Conservation (phyloP, 2,797 vertebrate genomes). For the Rhadinocentrus ornatus region DNA sequence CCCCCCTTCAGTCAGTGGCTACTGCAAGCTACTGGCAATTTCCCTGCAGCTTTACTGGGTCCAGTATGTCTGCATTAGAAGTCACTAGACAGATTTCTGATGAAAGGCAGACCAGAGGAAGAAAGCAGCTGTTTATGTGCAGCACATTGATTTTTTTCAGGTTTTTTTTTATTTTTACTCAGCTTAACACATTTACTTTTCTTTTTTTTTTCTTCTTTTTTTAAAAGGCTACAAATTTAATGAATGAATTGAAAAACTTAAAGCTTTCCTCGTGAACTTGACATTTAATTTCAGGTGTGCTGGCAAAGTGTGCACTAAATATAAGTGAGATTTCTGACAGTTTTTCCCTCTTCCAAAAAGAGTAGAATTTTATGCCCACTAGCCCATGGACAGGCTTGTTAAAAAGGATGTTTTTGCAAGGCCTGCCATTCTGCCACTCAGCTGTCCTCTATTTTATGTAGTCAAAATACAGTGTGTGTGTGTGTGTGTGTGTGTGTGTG, state of each 20-base stretch:
- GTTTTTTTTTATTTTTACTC: not conserved
- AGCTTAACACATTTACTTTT: not conserved
- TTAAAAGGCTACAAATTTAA: not conserved
- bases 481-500: too few relatives aligned
- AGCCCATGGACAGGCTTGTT: constrained; percentile 58
- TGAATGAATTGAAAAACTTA: not conserved
- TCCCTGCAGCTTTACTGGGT: constrained; percentile 57
- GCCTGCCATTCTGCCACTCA: constrained; percentile 61
- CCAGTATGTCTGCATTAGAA: constrained; percentile 63
- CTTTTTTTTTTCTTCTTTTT: not conserved
- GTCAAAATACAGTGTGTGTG: constrained; percentile 33
- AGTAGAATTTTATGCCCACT: constrained; percentile 23
- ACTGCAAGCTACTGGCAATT: constrained; percentile 51
- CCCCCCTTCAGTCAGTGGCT: constrained; percentile 30
- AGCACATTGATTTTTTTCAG: not conserved
- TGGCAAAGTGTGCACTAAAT: constrained; percentile 9
- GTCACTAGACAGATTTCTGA: constrained; percentile 48
- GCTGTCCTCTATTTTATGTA: constrained; percentile 47
- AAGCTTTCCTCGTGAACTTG: not conserved
- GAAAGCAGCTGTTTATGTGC: constrained; percentile 34
- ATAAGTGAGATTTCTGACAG: constrained; percentile 39
- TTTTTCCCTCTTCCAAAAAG: constrained; percentile 17
- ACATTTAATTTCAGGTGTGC: not conserved
- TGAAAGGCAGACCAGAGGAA: constrained; percentile 21
- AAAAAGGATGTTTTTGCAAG: constrained; percentile 52